Evolutionary conservation across 2,113 vertebrate genomes (phyloP).

Genomic region (Anseranas semipalmata): DNA sequence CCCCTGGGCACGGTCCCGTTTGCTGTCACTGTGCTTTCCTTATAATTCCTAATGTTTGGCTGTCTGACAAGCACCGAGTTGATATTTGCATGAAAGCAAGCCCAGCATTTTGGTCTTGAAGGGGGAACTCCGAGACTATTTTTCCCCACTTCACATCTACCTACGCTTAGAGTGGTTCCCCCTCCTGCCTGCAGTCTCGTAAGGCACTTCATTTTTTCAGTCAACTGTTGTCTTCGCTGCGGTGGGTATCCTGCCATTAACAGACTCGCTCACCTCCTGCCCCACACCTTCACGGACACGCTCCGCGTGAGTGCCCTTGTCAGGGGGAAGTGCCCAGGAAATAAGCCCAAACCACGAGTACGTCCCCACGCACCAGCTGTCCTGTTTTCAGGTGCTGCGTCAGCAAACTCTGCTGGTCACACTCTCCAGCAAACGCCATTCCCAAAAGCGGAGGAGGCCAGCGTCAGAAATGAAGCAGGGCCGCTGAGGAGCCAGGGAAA

Average conservation of each 20-base stretch:
- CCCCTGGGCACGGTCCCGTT: fast-evolving
- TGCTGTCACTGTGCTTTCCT: neutral
- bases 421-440: neutral
- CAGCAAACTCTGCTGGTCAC: neutral
- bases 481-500: neutral
- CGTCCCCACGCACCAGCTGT: fast-evolving
- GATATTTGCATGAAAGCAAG: neutral
- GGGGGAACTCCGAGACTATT: neutral
- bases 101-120: neutral
- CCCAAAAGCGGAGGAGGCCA: neutral
- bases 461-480: neutral
- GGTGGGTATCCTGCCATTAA: fast-evolving
- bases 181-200: neutral
- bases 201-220: neutral
- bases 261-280: neutral
- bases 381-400: neutral
- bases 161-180: neutral
- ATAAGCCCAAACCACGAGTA: neutral
- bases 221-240: neutral
- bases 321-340: neutral
- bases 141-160: neutral
- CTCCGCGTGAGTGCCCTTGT: fast-evolving
- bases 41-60: neutral
- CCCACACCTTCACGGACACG: fast-evolving
- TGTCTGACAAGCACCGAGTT: neutral